A percentile compares a stretch with the other conserved stretches of the same genome.
Evolutionary conservation across 2,888 invertebrate species (phyloP).

Genomic region (Abrostola triplasia): DNA sequence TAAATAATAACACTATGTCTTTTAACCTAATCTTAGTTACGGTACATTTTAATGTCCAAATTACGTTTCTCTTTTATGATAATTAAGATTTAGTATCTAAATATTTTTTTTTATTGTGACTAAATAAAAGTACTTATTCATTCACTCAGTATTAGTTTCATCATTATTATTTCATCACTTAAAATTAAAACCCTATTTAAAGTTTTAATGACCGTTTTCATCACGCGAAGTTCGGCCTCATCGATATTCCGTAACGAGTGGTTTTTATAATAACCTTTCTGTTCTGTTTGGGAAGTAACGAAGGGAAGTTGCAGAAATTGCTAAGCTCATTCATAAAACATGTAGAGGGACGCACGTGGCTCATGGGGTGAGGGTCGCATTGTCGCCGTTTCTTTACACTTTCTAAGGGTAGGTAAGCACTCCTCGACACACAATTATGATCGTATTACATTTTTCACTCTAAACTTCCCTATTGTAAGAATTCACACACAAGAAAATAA

Average conservation of each 20-base stretch:
- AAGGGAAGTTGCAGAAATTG: slow-evolving; percentile 72
- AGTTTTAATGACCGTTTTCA: background rate
- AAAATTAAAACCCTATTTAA: too few species aligned
- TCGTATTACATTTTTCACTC: slow-evolving; percentile 33
- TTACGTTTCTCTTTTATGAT: background rate
- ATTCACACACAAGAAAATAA: slow-evolving; percentile 24
- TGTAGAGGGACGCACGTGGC: slow-evolving; percentile 74
- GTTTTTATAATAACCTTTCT: slow-evolving; percentile 66
- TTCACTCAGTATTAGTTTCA: too few species aligned
- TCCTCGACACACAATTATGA: slow-evolving; percentile 41
- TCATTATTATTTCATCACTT: too few species aligned
- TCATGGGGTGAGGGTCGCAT: slow-evolving; percentile 64
- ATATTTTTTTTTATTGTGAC: too few species aligned
- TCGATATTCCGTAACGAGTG: slow-evolving; percentile 63
- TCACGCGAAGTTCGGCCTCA: slow-evolving; percentile 45
- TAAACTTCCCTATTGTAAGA: slow-evolving; percentile 38
- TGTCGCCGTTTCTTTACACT: slow-evolving; percentile 58
- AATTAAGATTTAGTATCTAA: too few species aligned
- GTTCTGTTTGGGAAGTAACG: slow-evolving; percentile 68
- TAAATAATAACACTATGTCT: slow-evolving; percentile 16
- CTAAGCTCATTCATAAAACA: slow-evolving; percentile 80
- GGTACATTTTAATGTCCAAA: slow-evolving; percentile 8
- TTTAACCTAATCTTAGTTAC: slow-evolving; percentile 16
- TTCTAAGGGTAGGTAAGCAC: slow-evolving; percentile 41
- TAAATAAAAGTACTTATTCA: too few species aligned